A percentile compares a stretch with the other conserved stretches of the same genome.
Conservation (phyloP, 2,113 vertebrate genomes). For the Oryzias celebensis region DNA sequence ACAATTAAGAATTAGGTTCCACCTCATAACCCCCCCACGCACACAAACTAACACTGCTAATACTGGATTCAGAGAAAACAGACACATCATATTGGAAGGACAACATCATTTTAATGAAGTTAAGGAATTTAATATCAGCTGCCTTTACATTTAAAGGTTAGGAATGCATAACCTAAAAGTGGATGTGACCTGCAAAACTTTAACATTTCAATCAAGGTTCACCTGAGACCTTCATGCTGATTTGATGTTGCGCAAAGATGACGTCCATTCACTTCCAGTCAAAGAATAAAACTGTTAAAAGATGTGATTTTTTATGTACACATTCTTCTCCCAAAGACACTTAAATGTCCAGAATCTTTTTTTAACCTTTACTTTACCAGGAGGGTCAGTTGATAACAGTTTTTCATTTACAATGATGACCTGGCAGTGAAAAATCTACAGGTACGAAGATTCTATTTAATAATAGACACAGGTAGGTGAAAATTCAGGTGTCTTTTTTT, state of each 20-base stretch:
- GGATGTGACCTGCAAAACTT: no score
- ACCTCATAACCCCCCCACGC: neutral
- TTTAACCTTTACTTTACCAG: no score
- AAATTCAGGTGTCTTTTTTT: no score
- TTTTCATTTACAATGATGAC: no score
- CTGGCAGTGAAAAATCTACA: no score
- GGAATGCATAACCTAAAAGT: neutral
- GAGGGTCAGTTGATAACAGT: no score
- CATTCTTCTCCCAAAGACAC: no score
- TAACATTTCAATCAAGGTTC: neutral
- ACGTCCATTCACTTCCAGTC: conserved; percentile 2
- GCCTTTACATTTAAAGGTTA: neutral
- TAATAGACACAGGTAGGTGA: no score
- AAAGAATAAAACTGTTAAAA: no score
- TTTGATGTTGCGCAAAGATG: conserved; percentile 1
- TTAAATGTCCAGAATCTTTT: no score
- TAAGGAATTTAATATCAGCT: neutral
- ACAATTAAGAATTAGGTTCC: neutral
- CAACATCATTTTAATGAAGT: neutral
- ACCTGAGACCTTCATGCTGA: neutral
- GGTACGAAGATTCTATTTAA: no score
- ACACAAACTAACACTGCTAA: neutral
- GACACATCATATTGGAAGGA: neutral
- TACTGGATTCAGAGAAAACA: neutral
- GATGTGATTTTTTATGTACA: no score